Conservation (phyloP, 1,140 invertebrate genomes). For the Bombus impatiens region DNA sequence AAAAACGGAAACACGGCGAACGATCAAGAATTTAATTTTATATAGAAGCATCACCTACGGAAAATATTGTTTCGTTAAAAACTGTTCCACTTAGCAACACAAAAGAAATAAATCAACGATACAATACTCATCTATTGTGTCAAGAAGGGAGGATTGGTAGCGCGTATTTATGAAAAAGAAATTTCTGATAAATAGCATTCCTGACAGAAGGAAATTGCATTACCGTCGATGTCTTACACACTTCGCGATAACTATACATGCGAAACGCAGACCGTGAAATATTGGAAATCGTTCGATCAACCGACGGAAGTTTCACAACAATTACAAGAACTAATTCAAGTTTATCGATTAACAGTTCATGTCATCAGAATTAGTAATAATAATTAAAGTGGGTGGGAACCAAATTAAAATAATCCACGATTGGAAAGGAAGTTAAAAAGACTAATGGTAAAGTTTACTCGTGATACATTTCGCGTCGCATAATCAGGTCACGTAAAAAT, state of each 20-base stretch:
- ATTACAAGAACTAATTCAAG: not conserved
- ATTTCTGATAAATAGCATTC: conserved; percentile 50
- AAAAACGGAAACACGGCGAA: not conserved
- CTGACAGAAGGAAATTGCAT: conserved; percentile 41
- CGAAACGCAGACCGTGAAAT: conserved; percentile 7
- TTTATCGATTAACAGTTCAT: not conserved
- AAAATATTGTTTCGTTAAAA: conserved; percentile 37
- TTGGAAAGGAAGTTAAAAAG: not conserved
- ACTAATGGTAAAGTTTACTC: not conserved
- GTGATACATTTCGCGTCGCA: not conserved
- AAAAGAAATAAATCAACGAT: conserved; percentile 56
- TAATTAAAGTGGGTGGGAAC: not conserved
- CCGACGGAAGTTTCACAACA: too few relatives aligned
- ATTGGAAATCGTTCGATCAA: conserved; percentile 1
- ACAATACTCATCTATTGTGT: conserved; percentile 38
- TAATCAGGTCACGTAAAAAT: conserved; percentile 3
- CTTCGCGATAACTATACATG: conserved; percentile 14
- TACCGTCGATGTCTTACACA: conserved; percentile 47
- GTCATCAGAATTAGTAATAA: not conserved
- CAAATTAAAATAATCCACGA: not conserved
- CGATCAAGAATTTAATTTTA: not conserved
- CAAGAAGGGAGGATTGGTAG: conserved; percentile 26
- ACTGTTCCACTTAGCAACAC: conserved; percentile 40
- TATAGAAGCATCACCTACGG: not conserved
- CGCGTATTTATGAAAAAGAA: conserved; percentile 45